Evolutionary conservation across 2,113 vertebrate genomes (phyloP).

Genomic region (Vicugna pacos): DNA sequence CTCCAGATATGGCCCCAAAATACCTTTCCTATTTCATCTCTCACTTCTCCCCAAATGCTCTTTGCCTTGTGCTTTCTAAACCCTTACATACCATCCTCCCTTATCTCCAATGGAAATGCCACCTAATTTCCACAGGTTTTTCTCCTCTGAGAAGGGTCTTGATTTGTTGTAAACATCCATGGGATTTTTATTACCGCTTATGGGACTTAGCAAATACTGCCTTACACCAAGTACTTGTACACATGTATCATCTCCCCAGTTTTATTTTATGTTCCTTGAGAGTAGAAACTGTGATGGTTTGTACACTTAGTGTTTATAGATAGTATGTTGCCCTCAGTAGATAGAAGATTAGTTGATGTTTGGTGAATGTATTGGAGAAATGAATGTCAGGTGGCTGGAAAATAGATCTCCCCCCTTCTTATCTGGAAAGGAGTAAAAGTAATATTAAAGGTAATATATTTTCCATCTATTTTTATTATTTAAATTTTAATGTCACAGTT

Average conservation of each 20-base stretch:
- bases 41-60: neutral
- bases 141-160: constrained; percentile 19
- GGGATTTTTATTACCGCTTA: neutral
- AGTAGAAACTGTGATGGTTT: neutral
- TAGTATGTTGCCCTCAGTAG: neutral
- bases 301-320: neutral
- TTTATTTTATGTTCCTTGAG: neutral
- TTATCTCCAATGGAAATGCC: constrained; percentile 21
- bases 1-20: constrained; percentile 66
- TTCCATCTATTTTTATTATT: constrained; percentile 16
- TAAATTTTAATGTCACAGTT: constrained; percentile 9
- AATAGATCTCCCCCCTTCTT: neutral
- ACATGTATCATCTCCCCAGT: neutral
- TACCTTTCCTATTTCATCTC: constrained; percentile 72
- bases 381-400: neutral
- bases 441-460: constrained; percentile 35
- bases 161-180: constrained; percentile 12
- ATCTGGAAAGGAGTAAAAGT: neutral
- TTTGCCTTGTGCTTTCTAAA: constrained; percentile 31
- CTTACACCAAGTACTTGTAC: neutral
- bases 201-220: neutral
- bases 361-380: constrained; percentile 10
- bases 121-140: constrained; percentile 3
- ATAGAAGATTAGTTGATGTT: neutral
- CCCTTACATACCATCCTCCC: neutral